Evolutionary conservation across 2,797 vertebrate species (phyloP).

Genomic region (Xenentodon cancila): DNA sequence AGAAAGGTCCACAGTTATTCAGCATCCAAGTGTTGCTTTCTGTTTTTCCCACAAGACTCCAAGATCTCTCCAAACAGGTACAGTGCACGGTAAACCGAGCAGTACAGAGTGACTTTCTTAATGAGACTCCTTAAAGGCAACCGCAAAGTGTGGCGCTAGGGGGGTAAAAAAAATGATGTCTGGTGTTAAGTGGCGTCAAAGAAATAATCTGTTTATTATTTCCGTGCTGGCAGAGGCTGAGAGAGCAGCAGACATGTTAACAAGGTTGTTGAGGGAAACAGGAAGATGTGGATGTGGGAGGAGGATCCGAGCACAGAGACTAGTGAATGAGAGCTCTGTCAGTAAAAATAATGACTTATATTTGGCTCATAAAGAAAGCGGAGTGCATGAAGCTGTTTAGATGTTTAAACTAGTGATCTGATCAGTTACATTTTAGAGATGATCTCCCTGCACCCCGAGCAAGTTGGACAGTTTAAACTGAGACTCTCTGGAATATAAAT

Average conservation of each 20-base stretch:
- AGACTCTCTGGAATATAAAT: too few relatives aligned
- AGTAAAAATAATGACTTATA: slow-evolving; percentile 16
- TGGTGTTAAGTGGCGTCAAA: slow-evolving; percentile 49
- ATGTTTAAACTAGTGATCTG: neutral
- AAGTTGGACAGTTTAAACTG: too few relatives aligned
- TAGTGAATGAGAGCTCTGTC: neutral
- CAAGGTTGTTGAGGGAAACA: slow-evolving; percentile 66
- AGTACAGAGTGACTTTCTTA: slow-evolving; percentile 33
- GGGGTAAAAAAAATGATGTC: slow-evolving; percentile 33
- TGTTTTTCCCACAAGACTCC: slow-evolving; percentile 7
- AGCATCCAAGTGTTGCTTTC: slow-evolving; percentile 53
- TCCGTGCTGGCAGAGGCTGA: slow-evolving; percentile 58
- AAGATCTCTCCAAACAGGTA: slow-evolving; percentile 29
- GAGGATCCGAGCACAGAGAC: slow-evolving; percentile 5
- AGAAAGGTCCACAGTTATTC: slow-evolving; percentile 57
- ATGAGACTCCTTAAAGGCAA: slow-evolving; percentile 44
- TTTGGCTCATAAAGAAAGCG: slow-evolving; percentile 5
- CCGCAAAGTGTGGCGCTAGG: slow-evolving; percentile 1
- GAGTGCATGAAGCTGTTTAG: neutral
- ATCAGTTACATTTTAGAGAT: neutral
- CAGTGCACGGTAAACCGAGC: slow-evolving; percentile 27
- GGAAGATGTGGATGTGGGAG: slow-evolving; percentile 43
- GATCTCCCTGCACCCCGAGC: too few relatives aligned
- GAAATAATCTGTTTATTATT: slow-evolving; percentile 68
- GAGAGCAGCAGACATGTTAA: slow-evolving; percentile 63